phyloP scores from a whole-genome alignment of 2,113 vertebrate genomes.

The Podocnemis expansa region DNA sequence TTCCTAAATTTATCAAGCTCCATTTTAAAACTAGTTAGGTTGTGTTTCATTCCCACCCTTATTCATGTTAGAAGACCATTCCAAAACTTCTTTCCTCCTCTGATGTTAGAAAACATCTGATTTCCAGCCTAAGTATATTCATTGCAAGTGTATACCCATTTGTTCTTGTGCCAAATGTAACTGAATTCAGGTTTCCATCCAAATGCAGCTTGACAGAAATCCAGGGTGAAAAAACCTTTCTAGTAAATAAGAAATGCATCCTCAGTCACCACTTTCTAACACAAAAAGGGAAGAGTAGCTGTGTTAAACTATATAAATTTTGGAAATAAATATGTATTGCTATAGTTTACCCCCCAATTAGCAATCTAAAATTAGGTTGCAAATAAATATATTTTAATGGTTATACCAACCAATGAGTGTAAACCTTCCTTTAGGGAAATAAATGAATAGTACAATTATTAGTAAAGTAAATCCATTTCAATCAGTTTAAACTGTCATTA shows the following conservation, averaged over 20 bases:
- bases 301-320: background rate
- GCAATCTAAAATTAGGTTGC: background rate
- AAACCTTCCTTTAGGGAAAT: background rate
- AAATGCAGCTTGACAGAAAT: background rate
- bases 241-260: background rate
- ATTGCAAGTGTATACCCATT: background rate
- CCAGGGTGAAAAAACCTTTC: background rate
- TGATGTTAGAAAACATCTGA: background rate
- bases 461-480: background rate
- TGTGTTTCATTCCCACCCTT: background rate
- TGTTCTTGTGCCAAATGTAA: background rate
- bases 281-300: background rate
- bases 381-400: background rate
- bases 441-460: background rate
- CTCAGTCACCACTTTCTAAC: background rate
- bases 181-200: background rate
- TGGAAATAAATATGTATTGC: background rate
- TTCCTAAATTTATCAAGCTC: background rate
- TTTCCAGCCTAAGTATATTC: background rate
- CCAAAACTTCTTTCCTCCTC: background rate
- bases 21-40: background rate
- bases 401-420: background rate
- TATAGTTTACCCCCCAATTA: background rate
- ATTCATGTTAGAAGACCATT: background rate
- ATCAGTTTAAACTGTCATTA: background rate